Conservation (phyloP, 2,113 vertebrate genomes). For the Brienomyrus brachyistius region DNA sequence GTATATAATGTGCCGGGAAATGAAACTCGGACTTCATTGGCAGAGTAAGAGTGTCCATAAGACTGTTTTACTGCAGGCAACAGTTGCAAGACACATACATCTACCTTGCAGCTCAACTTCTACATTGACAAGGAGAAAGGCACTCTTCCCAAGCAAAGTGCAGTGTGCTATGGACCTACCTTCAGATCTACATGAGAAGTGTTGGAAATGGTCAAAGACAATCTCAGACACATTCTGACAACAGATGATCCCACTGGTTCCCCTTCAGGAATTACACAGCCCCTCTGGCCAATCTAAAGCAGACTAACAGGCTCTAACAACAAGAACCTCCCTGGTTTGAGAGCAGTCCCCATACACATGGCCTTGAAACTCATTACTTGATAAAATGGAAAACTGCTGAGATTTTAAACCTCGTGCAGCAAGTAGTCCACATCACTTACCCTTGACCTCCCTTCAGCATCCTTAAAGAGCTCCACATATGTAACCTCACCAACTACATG, state of each 20-base stretch:
- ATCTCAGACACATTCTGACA: conserved; percentile 48
- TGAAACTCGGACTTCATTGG: background rate
- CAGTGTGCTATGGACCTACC: conserved; percentile 37
- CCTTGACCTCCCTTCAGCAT: conserved; percentile 99
- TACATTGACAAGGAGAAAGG: conserved; percentile 12
- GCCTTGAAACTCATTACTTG: conserved; percentile 81
- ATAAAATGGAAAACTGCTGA: conserved; percentile 89
- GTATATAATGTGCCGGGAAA: background rate
- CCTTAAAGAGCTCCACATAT: conserved; percentile 99
- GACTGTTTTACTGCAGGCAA: background rate
- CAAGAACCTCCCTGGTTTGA: conserved; percentile 63
- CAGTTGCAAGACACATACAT: background rate
- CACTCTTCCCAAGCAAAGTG: conserved; percentile 29
- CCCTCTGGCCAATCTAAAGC: conserved; percentile 67
- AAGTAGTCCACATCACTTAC: conserved; percentile 97
- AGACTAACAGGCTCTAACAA: conserved; percentile 71
- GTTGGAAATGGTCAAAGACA: conserved; percentile 49
- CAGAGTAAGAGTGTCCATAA: background rate
- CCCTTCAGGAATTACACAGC: conserved; percentile 57
- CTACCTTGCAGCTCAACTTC: background rate
- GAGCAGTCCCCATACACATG: conserved; percentile 67
- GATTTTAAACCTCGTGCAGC: conserved; percentile 95
- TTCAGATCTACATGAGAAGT: conserved; percentile 39
- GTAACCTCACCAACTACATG: conserved; percentile 99
- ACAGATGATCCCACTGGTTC: conserved; percentile 42